Percentiles rank a stretch among this genome's conserved stretches.
Evolutionary conservation across 2,888 invertebrate species (phyloP).

Genomic region (Diogma glabrata): DNA sequence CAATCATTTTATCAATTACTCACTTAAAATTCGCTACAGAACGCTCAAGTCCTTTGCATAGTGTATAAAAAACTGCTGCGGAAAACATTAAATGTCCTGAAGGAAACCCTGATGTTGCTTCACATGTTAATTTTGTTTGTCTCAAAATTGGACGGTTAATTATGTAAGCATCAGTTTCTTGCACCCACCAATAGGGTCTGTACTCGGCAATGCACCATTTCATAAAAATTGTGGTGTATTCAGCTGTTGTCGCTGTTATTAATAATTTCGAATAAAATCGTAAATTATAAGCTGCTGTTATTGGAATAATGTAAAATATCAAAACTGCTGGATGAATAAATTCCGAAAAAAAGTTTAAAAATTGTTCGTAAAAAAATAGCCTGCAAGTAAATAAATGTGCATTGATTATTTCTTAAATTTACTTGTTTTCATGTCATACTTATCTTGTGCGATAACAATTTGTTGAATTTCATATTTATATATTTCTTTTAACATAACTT

Average conservation of each 20-base stretch:
- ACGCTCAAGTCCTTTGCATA: too few species aligned
- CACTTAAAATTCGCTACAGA: too few species aligned
- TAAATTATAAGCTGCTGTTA: neutral
- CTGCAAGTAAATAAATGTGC: neutral
- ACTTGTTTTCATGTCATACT: neutral
- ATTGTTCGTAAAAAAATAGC: constrained; percentile 2
- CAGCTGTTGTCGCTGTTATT: neutral
- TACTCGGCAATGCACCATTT: constrained; percentile 51
- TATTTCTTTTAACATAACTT: too few species aligned
- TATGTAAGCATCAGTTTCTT: constrained; percentile 41
- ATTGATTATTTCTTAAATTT: neutral
- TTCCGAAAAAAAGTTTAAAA: constrained; percentile 4
- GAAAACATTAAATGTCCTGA: constrained; percentile 54
- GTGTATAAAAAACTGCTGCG: constrained; percentile 39
- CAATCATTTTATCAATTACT: too few species aligned
- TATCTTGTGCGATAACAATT: constrained; percentile 1
- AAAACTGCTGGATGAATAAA: constrained; percentile 1
- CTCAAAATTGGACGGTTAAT: constrained; percentile 27
- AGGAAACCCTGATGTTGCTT: constrained; percentile 61
- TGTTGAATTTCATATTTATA: constrained; percentile 1
- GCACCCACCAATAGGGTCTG: constrained; percentile 67
- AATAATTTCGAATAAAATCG: neutral
- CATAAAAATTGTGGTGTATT: constrained; percentile 29
- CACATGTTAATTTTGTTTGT: constrained; percentile 53
- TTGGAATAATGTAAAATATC: neutral